Conservation (phyloP, 2,797 vertebrate genomes). For the Hemitrygon akajei region DNA sequence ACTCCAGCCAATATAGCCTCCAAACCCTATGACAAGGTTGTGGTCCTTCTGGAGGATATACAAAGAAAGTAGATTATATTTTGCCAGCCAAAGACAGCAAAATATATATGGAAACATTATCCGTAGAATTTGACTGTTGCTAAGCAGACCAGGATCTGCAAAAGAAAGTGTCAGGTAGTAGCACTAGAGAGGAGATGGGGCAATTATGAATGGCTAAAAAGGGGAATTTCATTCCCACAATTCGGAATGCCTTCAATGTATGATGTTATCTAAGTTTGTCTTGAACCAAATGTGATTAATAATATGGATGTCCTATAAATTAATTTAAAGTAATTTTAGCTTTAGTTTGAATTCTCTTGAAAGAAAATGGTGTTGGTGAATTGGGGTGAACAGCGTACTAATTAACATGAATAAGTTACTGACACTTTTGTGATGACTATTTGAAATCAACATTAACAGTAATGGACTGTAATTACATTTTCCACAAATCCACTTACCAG, state of each 20-base stretch:
- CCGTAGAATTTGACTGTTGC: background rate
- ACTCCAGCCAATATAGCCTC: no score
- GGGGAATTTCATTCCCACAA: background rate
- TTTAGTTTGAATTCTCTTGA: constrained; percentile 13
- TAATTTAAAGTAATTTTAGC: background rate
- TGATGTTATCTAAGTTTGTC: background rate
- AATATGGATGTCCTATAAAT: background rate
- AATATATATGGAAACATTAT: background rate
- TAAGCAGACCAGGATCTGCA: background rate
- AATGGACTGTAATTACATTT: constrained; percentile 24
- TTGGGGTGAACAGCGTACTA: background rate
- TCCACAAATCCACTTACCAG: background rate
- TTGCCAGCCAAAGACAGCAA: background rate
- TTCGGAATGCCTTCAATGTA: background rate
- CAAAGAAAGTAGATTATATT: background rate
- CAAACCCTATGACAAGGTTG: no score
- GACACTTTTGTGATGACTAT: constrained; percentile 9
- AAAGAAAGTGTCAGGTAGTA: background rate
- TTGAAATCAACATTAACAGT: constrained; percentile 7
- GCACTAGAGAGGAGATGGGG: background rate
- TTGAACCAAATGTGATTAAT: background rate
- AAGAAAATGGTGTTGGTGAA: background rate
- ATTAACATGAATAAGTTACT: constrained; percentile 13
- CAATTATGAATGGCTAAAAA: background rate
- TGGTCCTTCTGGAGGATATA: background rate